Evolutionary conservation across 2,888 invertebrate species (phyloP), one percentile per base, ranked within the genome.

Genomic region (Dugesia japonica): DNA sequence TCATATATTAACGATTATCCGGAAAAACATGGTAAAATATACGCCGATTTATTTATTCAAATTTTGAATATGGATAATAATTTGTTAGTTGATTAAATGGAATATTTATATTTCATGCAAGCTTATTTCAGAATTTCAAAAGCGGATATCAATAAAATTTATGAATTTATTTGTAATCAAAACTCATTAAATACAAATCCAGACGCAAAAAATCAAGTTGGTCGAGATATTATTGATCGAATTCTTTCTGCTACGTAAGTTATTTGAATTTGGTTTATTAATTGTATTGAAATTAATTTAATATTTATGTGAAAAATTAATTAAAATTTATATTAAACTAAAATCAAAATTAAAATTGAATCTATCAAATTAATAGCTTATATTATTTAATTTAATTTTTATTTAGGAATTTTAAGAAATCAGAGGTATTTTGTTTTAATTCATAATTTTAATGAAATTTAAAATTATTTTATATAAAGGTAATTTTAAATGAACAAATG

Each of bases 391-490:
- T 20, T 56, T 56, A 56, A 56, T 56, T 56, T 38, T 56, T 13
- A 23, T 56, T 56, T 56, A 56, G 56, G 23, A 56, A 56, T n/a
- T 56, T 23, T 23, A 56, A 56, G 23, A 56, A 56, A 56, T 23
- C 56, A 20, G 56, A 56, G 56, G 56, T 56, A 56, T 56, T 56
- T 56, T 56, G 56, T 56, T 56, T 56, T 56, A 56, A 56, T 56
- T 56, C 17, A 31, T 56, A 4, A 20, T 13, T 23, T 4, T 13
- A 56, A 56, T 56, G 7, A 31, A 31, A 31, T 31, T 31, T 31
- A 31, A 31, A n/a, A n/a, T n/a, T n/a, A n/a, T n/a, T n/a, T 31
- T 31, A 7, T 31, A 13, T 7, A 31, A 31, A 31, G 31, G 31
- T 31, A 7, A 31, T 31, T 31, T 31, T 56, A 56, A 56, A 56